Base-by-base conservation (phyloP, 1,140 invertebrate genomes). In the Catajapyx aquilonaris region DNA sequence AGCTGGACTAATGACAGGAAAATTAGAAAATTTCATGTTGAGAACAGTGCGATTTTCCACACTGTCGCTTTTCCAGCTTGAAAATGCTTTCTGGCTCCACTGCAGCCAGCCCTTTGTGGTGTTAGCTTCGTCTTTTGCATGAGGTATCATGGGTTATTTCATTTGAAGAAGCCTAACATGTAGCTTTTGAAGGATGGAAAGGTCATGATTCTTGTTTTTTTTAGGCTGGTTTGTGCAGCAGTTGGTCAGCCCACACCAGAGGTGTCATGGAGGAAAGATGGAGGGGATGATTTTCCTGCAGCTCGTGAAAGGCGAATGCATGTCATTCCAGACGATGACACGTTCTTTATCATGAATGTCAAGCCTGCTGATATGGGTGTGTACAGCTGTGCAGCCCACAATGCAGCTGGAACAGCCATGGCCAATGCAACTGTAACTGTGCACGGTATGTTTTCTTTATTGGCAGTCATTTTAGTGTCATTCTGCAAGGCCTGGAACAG, bases 231-330 rank as follows among this genome's bases (percentile, higher is more conserved):
- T 46, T 96, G 91, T 66, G 79, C 83, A 2, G 88, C 88, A 9
- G 68, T 67, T 39, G 91, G 90, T 2, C 76, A 83, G 46, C 90
- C 90, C 0, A 57, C 64, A 18, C 90, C 90, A 21, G 73, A 86
- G 55, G 86, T 93, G 43, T 73, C 80, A 0, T 85, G 88, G 74
- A 76, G 85, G 48, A 94, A 95, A 57, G 87, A 93, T 61, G 83
- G 80, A n/a, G 83, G 79, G 1, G 81, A 81, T 53, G 80, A 91
- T 55, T 95, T 97, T 55, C 88, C 88, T 7, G 90, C 91, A 5
- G 90, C 90, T 11, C 66, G 78, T 39, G 90, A 95, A 54, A 69
- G 88, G 30, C 62, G 91, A 17, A 80, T 97, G 73, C 78, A 85
- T 53, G 81, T 93, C 22, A 85, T 87, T 68, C 76, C 81, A 1